A percentile compares a stretch with the other conserved stretches of the same genome.
Evolutionary conservation across 1,140 invertebrate species (phyloP).

Genomic region (Drosophila lacertosa): DNA sequence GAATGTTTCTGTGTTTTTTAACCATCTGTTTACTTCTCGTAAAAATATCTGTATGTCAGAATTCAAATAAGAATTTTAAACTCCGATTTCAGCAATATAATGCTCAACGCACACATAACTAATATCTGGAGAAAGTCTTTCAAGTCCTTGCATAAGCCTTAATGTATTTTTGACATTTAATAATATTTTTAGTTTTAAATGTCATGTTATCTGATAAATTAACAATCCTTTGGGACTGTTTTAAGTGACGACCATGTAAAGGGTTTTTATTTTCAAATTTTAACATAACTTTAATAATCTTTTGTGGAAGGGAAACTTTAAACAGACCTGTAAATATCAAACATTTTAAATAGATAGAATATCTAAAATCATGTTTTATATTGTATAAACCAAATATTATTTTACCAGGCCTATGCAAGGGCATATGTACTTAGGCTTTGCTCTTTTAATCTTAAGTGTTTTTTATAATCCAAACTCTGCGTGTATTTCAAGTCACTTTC

Average conservation of each 20-base stretch:
- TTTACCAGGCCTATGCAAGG: conserved; percentile 7
- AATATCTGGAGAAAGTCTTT: neutral
- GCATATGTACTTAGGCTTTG: conserved; percentile 14
- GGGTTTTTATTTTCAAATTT: too few relatives aligned
- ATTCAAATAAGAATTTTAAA: conserved; percentile 1
- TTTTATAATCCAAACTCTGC: conserved; percentile 7
- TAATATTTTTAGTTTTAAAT: conserved; percentile 11
- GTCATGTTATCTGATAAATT: neutral
- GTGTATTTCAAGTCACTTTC: conserved; percentile 5
- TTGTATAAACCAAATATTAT: neutral
- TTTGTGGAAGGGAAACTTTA: neutral
- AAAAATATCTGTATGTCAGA: conserved; percentile 3
- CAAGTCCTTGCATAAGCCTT: conserved; percentile 11
- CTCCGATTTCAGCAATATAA: conserved; percentile 6
- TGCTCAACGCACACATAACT: conserved; percentile 32
- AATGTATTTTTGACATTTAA: neutral
- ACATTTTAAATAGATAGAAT: conserved; percentile 13
- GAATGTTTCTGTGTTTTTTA: conserved; percentile 22
- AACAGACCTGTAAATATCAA: neutral
- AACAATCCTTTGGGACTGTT: neutral
- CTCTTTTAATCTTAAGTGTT: conserved; percentile 16
- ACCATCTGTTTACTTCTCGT: neutral
- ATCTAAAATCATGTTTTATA: conserved; percentile 5
- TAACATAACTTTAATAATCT: too few relatives aligned
- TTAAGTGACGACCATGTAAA: neutral